These are phyloP conservation scores for Acanthosepion lycidas DNA, from an alignment of 2,888 invertebrate species.

Conservation along the genomic window DNA sequence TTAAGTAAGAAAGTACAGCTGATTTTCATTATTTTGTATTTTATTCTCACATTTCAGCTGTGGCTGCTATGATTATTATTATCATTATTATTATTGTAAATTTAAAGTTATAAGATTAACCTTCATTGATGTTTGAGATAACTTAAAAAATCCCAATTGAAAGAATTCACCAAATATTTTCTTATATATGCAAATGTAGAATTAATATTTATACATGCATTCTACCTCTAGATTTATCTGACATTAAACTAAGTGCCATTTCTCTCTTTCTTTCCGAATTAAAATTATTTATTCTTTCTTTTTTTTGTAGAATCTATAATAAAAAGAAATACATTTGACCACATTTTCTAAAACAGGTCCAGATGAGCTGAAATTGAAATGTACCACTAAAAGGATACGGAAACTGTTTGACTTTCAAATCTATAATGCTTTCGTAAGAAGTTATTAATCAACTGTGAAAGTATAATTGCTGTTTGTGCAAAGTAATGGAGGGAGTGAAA, in stretches of 20 bases:
- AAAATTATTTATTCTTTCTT: background rate
- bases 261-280: background rate
- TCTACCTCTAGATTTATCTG: background rate
- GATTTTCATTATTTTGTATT: no score
- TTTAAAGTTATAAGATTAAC: background rate
- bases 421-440: background rate
- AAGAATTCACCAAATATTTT: background rate
- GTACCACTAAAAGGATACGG: background rate
- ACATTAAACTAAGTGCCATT: background rate
- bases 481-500: background rate
- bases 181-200: conserved; percentile 2
- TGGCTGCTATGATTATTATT: no score
- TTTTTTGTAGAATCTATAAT: background rate
- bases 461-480: background rate
- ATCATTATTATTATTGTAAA: background rate
- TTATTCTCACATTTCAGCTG: no score
- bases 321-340: background rate
- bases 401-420: background rate
- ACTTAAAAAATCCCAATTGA: background rate
- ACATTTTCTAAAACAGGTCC: background rate
- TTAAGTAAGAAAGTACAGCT: no score
- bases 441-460: background rate
- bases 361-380: background rate
- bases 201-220: background rate
- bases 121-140: background rate